Base-by-base conservation (phyloP, 2,113 vertebrate species). In the Gorsachius goisagi region DNA sequence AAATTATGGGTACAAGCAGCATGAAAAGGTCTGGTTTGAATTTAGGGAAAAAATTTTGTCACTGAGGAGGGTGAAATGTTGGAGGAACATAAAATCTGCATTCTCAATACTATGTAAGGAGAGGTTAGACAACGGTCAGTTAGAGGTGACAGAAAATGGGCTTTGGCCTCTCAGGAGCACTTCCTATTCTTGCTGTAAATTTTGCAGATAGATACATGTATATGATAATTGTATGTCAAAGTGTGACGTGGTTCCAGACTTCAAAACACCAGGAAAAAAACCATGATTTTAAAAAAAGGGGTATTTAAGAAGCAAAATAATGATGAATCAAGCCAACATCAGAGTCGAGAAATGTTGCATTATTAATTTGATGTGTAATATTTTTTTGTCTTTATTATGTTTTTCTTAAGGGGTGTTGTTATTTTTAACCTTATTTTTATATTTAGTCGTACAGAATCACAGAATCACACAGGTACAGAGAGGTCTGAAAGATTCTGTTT, bases 171-270 rank as follows among this genome's bases (percentile, higher is more conserved):
- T 78, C 26, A 24, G 14, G 7, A 82, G 9, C 20, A 5, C 24
- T 66, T 74, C 27, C 6, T 74, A n/a, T 33, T 87, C 23, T 56
- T 73, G 49, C 12, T 18, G 8, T 24, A 47, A 52, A 64, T 85
- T 39, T 85, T 3, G 4, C 9, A 47, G 32, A 7, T 35, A 66
- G 7, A 1, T 60, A 50, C 0, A 41, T 13, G 0, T 44, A 11
- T 26, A 23, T 26, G 5, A 45, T 22, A 60, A 60, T 41, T 41
- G 0, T 44, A 11, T 26, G 21, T 26, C 4, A 45, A 22, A 60
- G 11, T 32, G 8, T 67, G 28, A 41, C 15, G 22, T 39, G 14
- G 9, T 49, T 81, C 35, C 21, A 39, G 44, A 78, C 67, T 87
- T 81, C 22, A 63, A 81, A 75, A 49, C 5, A 8, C 3, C 9